Evolutionary conservation across 2,888 invertebrate genomes (phyloP).

Genomic region (Alitta virens): DNA sequence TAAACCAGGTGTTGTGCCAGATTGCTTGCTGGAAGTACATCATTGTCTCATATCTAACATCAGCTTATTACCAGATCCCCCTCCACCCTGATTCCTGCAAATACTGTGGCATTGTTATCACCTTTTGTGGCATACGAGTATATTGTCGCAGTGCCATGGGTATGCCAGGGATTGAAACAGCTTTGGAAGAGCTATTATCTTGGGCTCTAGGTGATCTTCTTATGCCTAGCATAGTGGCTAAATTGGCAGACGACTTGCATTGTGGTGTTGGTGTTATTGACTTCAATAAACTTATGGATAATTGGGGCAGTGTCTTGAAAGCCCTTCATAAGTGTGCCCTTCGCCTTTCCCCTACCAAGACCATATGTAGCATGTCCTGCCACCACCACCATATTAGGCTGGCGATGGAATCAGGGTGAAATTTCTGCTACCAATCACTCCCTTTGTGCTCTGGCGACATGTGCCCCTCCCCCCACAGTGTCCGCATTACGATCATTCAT

Average conservation of each 20-base stretch:
- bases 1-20: neutral
- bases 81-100: neutral
- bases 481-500: neutral
- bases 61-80: neutral
- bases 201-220: neutral
- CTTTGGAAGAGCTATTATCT: neutral
- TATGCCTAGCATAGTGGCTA: neutral
- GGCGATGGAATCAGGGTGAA: neutral
- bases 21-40: conserved; percentile 1
- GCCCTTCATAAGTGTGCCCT: neutral
- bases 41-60: neutral
- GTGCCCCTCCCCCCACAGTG: neutral
- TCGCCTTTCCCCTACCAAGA: neutral
- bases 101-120: neutral
- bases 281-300: too few relatives aligned
- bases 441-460: neutral
- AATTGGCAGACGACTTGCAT: too few relatives aligned
- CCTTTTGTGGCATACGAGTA: neutral
- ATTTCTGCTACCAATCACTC: neutral
- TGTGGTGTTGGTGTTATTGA: too few relatives aligned
- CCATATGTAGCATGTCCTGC: too few relatives aligned
- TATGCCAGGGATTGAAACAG: neutral
- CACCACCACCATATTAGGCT: neutral
- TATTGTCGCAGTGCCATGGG: neutral
- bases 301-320: neutral